Evolutionary conservation across 2,113 vertebrate species (phyloP).

Genomic region (Crocuta crocuta): DNA sequence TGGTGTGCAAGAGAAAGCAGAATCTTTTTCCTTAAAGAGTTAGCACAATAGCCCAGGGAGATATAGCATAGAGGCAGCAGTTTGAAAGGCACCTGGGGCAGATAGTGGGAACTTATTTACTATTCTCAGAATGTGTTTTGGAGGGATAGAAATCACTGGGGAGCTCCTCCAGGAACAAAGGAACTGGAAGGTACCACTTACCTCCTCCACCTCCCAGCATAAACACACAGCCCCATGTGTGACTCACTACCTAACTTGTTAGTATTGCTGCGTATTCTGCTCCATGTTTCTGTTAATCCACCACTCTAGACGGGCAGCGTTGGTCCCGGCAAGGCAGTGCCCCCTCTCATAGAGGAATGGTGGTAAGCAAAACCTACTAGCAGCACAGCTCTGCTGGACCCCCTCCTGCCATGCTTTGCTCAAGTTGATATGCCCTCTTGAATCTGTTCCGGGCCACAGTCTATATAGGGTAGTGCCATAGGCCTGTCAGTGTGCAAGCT

Average conservation of each 20-base stretch:
- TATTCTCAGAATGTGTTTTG: not conserved
- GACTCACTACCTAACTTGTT: not conserved
- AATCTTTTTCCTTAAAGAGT: not conserved
- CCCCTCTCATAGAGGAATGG: not conserved
- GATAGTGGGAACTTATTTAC: not conserved
- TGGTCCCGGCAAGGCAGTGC: not conserved
- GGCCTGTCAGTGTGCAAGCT: not conserved
- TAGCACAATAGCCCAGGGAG: not conserved
- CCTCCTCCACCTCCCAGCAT: not conserved
- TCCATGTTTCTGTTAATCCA: not conserved
- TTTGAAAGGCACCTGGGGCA: not conserved
- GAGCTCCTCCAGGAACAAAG: not conserved
- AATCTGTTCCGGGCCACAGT: not conserved
- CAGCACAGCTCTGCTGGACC: not conserved
- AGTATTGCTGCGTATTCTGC: not conserved
- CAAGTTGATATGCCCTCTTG: not conserved
- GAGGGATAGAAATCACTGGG: not conserved
- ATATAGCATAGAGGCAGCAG: not conserved
- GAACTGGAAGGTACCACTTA: not conserved
- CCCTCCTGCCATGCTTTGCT: not conserved
- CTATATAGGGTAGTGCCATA: not conserved
- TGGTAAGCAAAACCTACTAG: not conserved
- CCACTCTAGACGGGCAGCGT: not conserved
- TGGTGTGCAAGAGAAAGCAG: not conserved
- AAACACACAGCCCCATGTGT: not conserved